These are phyloP conservation scores for Acromyrmex echinatior DNA, from an alignment of 1,140 invertebrate species.

Conservation along the genomic window DNA sequence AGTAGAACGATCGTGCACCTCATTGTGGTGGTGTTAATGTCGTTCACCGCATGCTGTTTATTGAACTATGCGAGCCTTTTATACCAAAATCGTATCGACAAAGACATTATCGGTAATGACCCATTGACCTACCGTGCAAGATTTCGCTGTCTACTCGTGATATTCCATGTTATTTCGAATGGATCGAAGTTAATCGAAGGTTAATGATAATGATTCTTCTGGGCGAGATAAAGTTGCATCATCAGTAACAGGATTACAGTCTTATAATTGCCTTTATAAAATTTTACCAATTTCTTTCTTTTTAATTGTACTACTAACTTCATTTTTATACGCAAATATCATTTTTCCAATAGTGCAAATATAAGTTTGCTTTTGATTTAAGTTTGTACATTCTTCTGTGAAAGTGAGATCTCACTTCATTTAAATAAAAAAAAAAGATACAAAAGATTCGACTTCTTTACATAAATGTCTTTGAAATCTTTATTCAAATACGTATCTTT, in stretches of 20 bases:
- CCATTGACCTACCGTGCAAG: slow-evolving; percentile 70
- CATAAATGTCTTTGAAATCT: background rate
- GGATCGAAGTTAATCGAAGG: slow-evolving; percentile 61
- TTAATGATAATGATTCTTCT: slow-evolving; percentile 59
- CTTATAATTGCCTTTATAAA: background rate
- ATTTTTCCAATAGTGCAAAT: background rate
- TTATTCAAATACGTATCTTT: background rate
- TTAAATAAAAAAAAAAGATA: background rate
- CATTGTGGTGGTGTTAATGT: slow-evolving; percentile 82
- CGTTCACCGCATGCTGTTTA: slow-evolving; percentile 76
- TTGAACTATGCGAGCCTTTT: slow-evolving; percentile 76
- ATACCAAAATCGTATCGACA: slow-evolving; percentile 83
- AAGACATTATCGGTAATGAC: slow-evolving; percentile 79
- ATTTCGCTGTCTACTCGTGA: slow-evolving; percentile 69
- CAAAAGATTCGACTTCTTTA: background rate
- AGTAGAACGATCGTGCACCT: slow-evolving; percentile 82
- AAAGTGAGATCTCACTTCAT: background rate
- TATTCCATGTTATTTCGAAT: slow-evolving; percentile 67
- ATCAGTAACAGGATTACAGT: background rate
- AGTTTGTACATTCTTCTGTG: background rate
- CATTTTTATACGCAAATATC: background rate
- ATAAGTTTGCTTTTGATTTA: background rate
- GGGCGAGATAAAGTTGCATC: slow-evolving; percentile 10
- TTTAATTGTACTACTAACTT: background rate
- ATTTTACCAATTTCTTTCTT: background rate